These are phyloP conservation scores for Psilanteris sp. DNA, from an alignment of 1,140 invertebrate genomes.

Conservation along the genomic window DNA sequence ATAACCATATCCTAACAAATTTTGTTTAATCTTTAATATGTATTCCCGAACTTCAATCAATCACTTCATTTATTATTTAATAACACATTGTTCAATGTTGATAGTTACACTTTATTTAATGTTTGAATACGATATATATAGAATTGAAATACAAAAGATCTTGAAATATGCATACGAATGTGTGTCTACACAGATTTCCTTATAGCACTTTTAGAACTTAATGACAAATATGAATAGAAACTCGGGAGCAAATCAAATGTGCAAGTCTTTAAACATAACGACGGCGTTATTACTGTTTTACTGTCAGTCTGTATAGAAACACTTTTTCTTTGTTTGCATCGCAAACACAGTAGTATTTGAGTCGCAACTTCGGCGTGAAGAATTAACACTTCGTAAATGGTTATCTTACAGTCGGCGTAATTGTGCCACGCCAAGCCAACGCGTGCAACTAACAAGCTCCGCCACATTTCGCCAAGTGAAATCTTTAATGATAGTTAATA, in stretches of 20 bases:
- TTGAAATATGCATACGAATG: too few relatives aligned
- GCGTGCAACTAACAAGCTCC: constrained; percentile 15
- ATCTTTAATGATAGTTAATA: constrained; percentile 4
- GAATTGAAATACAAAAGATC: too few relatives aligned
- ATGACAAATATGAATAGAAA: neutral
- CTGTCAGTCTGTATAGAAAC: too few relatives aligned
- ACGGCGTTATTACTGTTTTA: neutral
- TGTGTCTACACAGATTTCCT: neutral
- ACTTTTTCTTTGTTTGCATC: neutral
- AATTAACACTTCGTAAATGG: constrained; percentile 9
- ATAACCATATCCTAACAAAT: too few relatives aligned
- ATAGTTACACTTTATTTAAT: too few relatives aligned
- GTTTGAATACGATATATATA: too few relatives aligned
- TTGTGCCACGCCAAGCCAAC: constrained; percentile 11
- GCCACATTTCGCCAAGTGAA: constrained; percentile 8
- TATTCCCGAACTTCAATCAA: too few relatives aligned
- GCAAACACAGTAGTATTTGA: neutral
- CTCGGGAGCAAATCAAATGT: constrained; percentile 5
- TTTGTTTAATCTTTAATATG: too few relatives aligned
- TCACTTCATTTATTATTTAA: too few relatives aligned
- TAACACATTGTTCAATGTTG: too few relatives aligned
- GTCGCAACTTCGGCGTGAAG: neutral
- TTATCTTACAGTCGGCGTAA: neutral
- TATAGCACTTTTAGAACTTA: neutral
- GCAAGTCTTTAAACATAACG: constrained; percentile 4